These are phyloP conservation scores for Callochromis pleurospilus DNA, from an alignment of 2,113 vertebrate species.

Conservation along the genomic window DNA sequence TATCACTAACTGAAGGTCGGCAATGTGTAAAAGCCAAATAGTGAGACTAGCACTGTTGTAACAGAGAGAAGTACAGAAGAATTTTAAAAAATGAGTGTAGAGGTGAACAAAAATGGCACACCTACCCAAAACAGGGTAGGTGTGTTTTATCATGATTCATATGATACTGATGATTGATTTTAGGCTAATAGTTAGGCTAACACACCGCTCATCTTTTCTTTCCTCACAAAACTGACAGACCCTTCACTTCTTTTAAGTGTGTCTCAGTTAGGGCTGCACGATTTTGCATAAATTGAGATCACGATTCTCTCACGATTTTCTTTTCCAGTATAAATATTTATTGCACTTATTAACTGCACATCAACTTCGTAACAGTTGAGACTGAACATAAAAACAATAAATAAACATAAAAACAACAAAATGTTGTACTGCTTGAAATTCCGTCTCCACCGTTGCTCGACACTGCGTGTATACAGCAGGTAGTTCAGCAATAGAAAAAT, in stretches of 20 bases:
- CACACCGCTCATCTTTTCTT: not conserved
- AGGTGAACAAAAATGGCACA: not conserved
- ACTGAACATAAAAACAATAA: too few relatives aligned
- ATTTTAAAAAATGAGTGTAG: not conserved
- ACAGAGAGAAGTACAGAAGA: not conserved
- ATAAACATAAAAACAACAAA: too few relatives aligned
- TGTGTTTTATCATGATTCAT: not conserved
- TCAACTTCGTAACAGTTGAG: too few relatives aligned
- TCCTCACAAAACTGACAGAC: not conserved
- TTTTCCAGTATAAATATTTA: too few relatives aligned
- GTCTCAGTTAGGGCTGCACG: not conserved
- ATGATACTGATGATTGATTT: not conserved
- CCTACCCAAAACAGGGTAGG: not conserved
- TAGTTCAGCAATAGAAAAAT: too few relatives aligned
- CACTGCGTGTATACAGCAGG: too few relatives aligned
- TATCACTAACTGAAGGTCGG: not conserved
- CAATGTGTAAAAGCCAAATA: not conserved
- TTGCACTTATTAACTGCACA: too few relatives aligned
- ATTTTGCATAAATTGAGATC: too few relatives aligned
- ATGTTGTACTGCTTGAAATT: too few relatives aligned
- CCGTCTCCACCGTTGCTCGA: too few relatives aligned
- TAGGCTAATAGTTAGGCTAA: not conserved
- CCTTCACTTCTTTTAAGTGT: not conserved
- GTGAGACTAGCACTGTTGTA: not conserved
- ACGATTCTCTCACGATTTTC: too few relatives aligned